Conservation (phyloP, 2,888 invertebrate genomes). For the Xanthorhoe spadicearia region DNA sequence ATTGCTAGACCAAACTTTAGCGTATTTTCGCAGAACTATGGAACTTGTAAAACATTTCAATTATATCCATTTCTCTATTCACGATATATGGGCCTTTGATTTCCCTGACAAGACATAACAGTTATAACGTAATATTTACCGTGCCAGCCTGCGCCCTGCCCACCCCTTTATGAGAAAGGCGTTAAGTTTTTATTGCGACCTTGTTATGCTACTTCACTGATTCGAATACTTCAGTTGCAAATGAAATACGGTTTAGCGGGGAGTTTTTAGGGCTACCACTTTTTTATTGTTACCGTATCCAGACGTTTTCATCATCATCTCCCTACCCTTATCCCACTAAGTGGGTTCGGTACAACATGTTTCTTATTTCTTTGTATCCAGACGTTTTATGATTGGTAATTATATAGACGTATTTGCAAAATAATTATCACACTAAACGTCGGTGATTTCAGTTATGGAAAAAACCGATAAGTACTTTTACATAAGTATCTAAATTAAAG, state of each 20-base stretch:
- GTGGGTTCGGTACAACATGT: too few species aligned
- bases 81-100: slow-evolving; percentile 10
- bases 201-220: slow-evolving; percentile 54
- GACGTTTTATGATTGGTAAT: too few species aligned
- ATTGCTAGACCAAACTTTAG: neutral
- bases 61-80: slow-evolving; percentile 5
- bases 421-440: too few species aligned
- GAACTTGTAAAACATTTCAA: neutral
- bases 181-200: slow-evolving; percentile 55
- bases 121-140: slow-evolving; percentile 50
- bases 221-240: slow-evolving; percentile 50
- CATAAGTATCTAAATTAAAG: too few species aligned
- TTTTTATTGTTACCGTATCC: neutral
- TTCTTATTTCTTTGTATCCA: too few species aligned
- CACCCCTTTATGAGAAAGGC: slow-evolving; percentile 48
- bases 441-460: too few species aligned
- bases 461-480: too few species aligned
- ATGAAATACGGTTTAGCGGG: slow-evolving; percentile 54
- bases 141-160: slow-evolving; percentile 51
- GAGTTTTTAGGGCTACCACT: slow-evolving; percentile 38
- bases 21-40: slow-evolving; percentile 1
- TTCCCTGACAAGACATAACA: slow-evolving; percentile 49
- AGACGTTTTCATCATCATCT: too few species aligned
- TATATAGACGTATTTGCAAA: too few species aligned
- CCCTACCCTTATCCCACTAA: too few species aligned